Evolutionary conservation across 2,113 vertebrate species (phyloP), one percentile per base, ranked within the genome.

Genomic region (Zosterops borbonicus): DNA sequence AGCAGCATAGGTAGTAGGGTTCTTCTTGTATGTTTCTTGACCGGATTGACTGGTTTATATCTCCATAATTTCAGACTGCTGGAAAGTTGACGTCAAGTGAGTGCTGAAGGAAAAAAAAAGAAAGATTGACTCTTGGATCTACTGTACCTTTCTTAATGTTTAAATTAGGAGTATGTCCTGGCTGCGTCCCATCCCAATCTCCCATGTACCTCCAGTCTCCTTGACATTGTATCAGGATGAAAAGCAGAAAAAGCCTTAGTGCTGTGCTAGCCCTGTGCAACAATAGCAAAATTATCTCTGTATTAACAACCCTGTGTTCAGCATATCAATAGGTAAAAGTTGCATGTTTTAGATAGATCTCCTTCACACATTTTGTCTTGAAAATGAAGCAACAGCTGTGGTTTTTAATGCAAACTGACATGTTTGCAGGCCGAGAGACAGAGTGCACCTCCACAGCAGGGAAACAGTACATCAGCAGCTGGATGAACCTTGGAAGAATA

Each of bases 1-100:
- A 84, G 29, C 5, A 5, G 6, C 28, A n/a, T 1, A 55, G 18
- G 12, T n/a, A 33, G 7, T 23, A 69, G n/a, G 1, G 3, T n/a
- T 56, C 19, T 75, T 80, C 14, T 41, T 9, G 2, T 31, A 4
- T 58, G 13, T 62, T 78, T 69, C 24, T 82, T 85, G 20, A 47
- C 18, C 4, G 70, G 9, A 35, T 3, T 31, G 14, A 44, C 5
- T 5, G n/a, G 2, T 49, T 85, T 59, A 55, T 39, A 25, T 1
- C 3, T 25, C 10, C 6, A 2, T 46, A 7, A 19, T 69, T 87
- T 87, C 22, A 63, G 37, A 53, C 4, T 67, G 7, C 9, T 84
- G 28, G 12, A 56, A 35, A 47, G 9, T 27, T 62, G 39, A 74
- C 28, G 5, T 83, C 29, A 62, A 77, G 18, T 44, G 8, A 77